A percentile compares a stretch with the other conserved stretches of the same genome.
These are phyloP conservation scores for Parnassius mnemosyne DNA, from an alignment of 2,888 invertebrate species.

Conservation along the genomic window DNA sequence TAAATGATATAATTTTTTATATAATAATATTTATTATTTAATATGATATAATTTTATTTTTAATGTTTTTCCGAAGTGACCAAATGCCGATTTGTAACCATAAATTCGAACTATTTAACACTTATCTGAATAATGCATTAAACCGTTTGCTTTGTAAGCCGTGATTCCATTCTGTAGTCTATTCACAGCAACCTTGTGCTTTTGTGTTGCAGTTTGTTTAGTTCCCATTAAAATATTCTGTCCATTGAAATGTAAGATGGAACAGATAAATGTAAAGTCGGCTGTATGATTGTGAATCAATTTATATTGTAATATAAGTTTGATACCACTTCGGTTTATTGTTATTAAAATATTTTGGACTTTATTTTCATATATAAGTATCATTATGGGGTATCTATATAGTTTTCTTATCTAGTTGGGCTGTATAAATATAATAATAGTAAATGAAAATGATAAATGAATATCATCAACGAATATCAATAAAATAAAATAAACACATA, in stretches of 20 bases:
- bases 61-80: background rate
- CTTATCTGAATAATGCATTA: slow-evolving; percentile 37
- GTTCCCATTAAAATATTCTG: slow-evolving; percentile 36
- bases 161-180: slow-evolving; percentile 44
- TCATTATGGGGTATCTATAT: no score
- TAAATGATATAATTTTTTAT: no score
- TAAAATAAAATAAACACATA: no score
- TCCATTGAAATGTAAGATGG: slow-evolving; percentile 23
- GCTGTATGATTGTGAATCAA: slow-evolving; percentile 11
- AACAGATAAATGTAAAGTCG: slow-evolving; percentile 15
- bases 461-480: no score
- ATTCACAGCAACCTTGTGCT: slow-evolving; percentile 44
- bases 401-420: no score
- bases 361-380: no score
- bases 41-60: no score
- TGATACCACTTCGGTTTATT: no score
- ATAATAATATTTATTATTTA: no score
- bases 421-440: no score
- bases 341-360: no score
- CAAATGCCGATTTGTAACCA: slow-evolving; percentile 13
- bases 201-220: slow-evolving; percentile 57
- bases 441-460: no score
- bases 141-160: slow-evolving; percentile 46
- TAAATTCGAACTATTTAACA: slow-evolving; percentile 25
- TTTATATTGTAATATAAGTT: slow-evolving; percentile 3